Percentiles rank a stretch among this genome's conserved stretches.
phyloP scores from a whole-genome alignment of 2,888 invertebrate species.

The Glaucopsyche alexis region DNA sequence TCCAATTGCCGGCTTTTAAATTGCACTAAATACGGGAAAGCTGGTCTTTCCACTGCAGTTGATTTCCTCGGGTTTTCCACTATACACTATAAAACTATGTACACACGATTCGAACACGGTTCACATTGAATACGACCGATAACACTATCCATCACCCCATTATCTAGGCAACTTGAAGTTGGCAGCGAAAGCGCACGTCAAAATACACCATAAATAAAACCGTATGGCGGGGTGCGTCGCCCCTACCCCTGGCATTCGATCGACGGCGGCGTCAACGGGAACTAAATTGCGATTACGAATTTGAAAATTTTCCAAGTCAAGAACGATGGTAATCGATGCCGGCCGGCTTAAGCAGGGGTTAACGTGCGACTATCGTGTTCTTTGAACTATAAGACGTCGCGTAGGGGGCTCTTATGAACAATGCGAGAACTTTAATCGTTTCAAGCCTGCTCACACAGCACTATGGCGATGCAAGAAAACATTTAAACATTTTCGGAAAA shows the following conservation, averaged over 20 bases:
- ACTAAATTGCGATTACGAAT: conserved; percentile 51
- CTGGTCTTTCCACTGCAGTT: not conserved
- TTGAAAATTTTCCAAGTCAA: conserved; percentile 46
- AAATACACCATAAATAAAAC: conserved; percentile 78
- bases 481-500: not conserved
- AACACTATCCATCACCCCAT: conserved; percentile 79
- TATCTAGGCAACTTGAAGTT: conserved; percentile 73
- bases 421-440: conserved; percentile 62
- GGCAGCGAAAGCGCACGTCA: conserved; percentile 72
- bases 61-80: conserved; percentile 54
- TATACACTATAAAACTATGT: conserved; percentile 52
- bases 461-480: conserved; percentile 42
- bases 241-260: conserved; percentile 56
- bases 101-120: conserved; percentile 60
- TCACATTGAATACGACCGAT: conserved; percentile 73
- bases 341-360: conserved; percentile 53
- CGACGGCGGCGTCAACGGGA: conserved; percentile 49
- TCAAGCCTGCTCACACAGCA: conserved; percentile 58
- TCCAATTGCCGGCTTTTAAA: conserved; percentile 21
- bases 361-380: conserved; percentile 51
- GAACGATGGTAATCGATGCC: conserved; percentile 52
- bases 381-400: conserved; percentile 49
- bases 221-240: conserved; percentile 63
- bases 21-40: conserved; percentile 6
- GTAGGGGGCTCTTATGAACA: conserved; percentile 54